Evolutionary conservation across 2,797 vertebrate species (phyloP), one percentile per base, ranked within the genome.

Genomic region (Xiphophorus birchmanni): DNA sequence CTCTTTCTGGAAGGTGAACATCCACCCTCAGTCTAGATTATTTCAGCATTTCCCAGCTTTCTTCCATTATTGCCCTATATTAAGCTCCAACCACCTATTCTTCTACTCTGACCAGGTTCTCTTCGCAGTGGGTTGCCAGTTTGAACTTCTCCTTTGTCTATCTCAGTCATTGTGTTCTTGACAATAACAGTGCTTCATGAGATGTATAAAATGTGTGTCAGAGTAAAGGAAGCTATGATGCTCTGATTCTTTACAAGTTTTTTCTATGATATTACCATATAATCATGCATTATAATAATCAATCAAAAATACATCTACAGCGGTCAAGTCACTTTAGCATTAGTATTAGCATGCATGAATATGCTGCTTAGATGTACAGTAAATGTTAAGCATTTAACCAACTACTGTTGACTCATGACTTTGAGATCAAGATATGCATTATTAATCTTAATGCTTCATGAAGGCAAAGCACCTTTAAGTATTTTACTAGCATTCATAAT

Each of bases 401-500:
- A 56, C 50, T 76, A 35, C 52, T 69, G 65, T 74, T 76, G 58
- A 85, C 44, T 72, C 26, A 11, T 37, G 60, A 12, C 69, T 76
- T 54, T 67, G 54, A 71, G 74, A 86, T 86, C 44, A 56, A 69
- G 37, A 52, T 29, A 90, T 94, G 40, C 15, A 93, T 94, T 89
- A 91, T 92, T 92, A 37, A 93, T 83, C 63, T 10, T 79, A 63
- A 84, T 85, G 82, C 81, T 54, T 40, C 73, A 82, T 75, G 78
- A 89, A 86, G 82, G 78, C 76, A 60, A 78, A 58, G 72, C 37
- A 11, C 50, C 73, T 75, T 85, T 63, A 40, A 73, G 21, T 79
- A 87, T 84, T 71, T 74, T 58, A 45, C 56, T 52, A 65, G 60
- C 80, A 87, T 93, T 81, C 76, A 91, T 93, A 84, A 93, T 92